phyloP scores from a whole-genome alignment of 1,140 invertebrate species.

The Solen grandis region DNA sequence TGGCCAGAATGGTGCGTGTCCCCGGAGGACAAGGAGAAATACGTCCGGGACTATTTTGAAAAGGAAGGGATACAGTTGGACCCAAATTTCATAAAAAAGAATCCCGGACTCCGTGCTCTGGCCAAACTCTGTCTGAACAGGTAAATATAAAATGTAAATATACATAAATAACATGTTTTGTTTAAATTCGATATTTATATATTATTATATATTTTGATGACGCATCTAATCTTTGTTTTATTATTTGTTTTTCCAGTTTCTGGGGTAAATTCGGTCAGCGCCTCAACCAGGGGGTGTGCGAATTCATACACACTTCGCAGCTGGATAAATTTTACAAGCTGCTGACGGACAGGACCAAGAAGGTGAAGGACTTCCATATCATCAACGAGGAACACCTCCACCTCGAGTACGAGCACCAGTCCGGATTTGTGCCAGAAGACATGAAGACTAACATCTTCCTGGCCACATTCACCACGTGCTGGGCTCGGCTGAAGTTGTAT shows the following conservation, averaged over 20 bases:
- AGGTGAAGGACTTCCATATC: conserved; percentile 27
- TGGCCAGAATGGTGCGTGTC: conserved; percentile 36
- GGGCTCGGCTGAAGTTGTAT: conserved; percentile 79
- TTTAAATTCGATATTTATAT: conserved; percentile 17
- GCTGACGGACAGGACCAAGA: conserved; percentile 53
- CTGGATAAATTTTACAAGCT: conserved; percentile 64
- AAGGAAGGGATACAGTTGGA: conserved; percentile 71
- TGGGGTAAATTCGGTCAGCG: conserved; percentile 51
- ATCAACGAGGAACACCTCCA: conserved; percentile 21
- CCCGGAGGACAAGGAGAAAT: conserved; percentile 50
- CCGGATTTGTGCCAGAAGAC: conserved; percentile 5
- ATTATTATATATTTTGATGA: conserved; percentile 40
- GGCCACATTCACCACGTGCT: conserved; percentile 77
- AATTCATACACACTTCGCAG: conserved; percentile 61
- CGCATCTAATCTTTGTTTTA: conserved; percentile 55
- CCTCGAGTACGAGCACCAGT: neutral
- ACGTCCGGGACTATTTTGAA: conserved; percentile 70
- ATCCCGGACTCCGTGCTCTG: conserved; percentile 68
- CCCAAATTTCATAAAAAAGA: conserved; percentile 72
- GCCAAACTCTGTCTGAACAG: conserved; percentile 65
- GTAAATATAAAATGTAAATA: conserved; percentile 37
- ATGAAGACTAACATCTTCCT: conserved; percentile 75
- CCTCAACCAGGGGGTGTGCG: conserved; percentile 51
- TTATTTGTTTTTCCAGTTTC: too few relatives aligned
- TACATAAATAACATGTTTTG: conserved; percentile 18